Base-by-base conservation (phyloP, 2,888 invertebrate genomes). In the Drosophila parthenogenetica region DNA sequence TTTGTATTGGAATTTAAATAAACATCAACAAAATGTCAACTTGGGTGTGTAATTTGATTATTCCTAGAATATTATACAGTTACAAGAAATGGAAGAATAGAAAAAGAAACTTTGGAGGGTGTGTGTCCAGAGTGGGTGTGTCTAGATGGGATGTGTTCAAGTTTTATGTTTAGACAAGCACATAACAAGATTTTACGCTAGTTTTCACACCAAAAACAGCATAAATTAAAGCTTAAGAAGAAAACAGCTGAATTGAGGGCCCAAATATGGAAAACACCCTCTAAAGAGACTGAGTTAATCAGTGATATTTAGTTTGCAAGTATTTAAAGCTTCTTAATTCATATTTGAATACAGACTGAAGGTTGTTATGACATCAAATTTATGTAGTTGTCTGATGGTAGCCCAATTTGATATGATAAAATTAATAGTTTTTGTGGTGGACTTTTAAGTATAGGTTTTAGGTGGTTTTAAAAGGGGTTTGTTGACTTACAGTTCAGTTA, bases 141-240 rank as follows among this genome's bases (percentile, higher is more conserved):
- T 55, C 35, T 19, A 55, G 35, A 16, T 35, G 35, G 45, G 42
- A 5, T 14, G 49, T 55, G 71, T 53, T 13, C 22, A 13, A 19
- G 7, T 46, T 59, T 32, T 35, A 22, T 16, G 22, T 7, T 46
- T 46, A 50, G 49, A 42, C 73, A 42, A 55, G 51, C 53, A 69
- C 69, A 70, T 79, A 82, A 77, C 69, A 79, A 75, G 77, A 77
- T 77, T 81, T 81, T 54, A 83, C 60, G 81, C 77, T 75, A 77
- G 78, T 80, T 70, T 80, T 72, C 81, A 49, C 71, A 70, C 65
- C 65, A 68, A 72, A 71, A 62, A 60, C 49, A 45, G 39, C 49
- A 65, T 62, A 58, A 73, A 71, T 59, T 22, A 53, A 80, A 61
- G 54, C 70, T 25, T 60, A 77, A 61, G 58, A 51, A 61, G n/a